Evolutionary conservation across 1,140 invertebrate genomes (phyloP), one percentile per base, ranked within the genome.

Genomic region (Meloidogyne exigua): DNA sequence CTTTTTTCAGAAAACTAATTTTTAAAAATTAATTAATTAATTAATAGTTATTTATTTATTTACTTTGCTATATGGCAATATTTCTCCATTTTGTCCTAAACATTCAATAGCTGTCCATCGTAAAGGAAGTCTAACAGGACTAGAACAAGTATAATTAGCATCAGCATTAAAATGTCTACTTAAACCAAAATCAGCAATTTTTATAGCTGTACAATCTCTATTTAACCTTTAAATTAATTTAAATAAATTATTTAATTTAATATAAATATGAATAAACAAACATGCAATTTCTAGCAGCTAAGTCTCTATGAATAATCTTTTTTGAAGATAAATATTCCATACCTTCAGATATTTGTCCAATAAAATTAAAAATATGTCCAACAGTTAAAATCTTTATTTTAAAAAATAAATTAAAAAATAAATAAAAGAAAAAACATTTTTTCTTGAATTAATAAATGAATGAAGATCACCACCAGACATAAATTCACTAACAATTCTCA

Each of bases 151-250:
- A 42, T 80, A 80, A 15, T 77, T 66, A n/a, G 65, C 68, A 63
- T 79, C 62, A 25, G 18, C 28, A 64, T 80, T 82, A 23, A 69
- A 72, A 26, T 66, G 77, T 42, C 96, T 90, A 0, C 96, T 95
- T n/a, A 99, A 90, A 7, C 96, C 96, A 89, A 99, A 99, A 88
- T 98, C 96, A 0, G 95, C 95, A 83, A 99, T 98, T 89, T 99
- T 99, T 42, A 90, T 79, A 7, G 88, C 85, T 85, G 93, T 93
- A 84, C 95, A 92, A 81, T 95, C 93, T 75, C 92, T 92, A 4
- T 99, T 94, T 0, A 99, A 90, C 72, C 79, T 80, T 23, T 81
- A n/a, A n/a, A n/a, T n/a, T n/a, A n/a, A n/a, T n/a, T n/a, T n/a
- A n/a, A n/a, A 80, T 64, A 57, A 23, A 21, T 44, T n/a, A 78